Conservation (phyloP, 2,888 invertebrate genomes). For the Machimus rusticus region DNA sequence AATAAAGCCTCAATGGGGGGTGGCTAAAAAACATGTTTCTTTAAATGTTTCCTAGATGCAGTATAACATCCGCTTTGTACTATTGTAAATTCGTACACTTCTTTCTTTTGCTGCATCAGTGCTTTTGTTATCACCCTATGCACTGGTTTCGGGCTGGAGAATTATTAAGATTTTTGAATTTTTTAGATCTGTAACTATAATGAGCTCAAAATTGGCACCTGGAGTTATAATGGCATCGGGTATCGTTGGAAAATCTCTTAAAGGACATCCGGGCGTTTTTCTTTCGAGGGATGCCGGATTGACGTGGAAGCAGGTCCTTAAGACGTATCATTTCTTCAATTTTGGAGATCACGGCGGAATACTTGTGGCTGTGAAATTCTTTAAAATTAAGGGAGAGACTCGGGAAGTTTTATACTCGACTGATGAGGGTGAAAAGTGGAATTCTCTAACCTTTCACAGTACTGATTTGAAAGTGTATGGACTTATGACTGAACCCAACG, state of each 20-base stretch:
- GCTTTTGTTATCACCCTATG: not conserved
- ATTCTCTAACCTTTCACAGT: constrained; percentile 73
- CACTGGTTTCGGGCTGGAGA: not conserved
- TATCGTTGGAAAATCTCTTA: constrained; percentile 77
- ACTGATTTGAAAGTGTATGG: constrained; percentile 85
- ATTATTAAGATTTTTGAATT: not conserved
- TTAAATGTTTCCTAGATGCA: not conserved
- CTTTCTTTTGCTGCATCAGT: not conserved
- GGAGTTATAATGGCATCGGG: constrained; percentile 89
- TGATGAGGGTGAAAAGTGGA: constrained; percentile 86
- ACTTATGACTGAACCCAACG: constrained; percentile 92
- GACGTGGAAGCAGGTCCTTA: constrained; percentile 81
- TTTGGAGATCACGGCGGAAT: constrained; percentile 93
- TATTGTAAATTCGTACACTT: not conserved
- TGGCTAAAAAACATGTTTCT: not conserved
- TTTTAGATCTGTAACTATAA: constrained; percentile 75
- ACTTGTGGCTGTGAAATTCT: constrained; percentile 84
- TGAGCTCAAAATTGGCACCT: constrained; percentile 86
- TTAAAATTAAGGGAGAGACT: constrained; percentile 78
- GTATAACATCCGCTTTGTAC: not conserved
- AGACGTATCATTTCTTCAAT: constrained; percentile 84
- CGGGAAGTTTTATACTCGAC: constrained; percentile 82
- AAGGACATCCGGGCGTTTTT: constrained; percentile 82
- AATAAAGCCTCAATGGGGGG: not conserved
- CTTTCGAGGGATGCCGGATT: constrained; percentile 83